Evolutionary conservation across 2,797 vertebrate species (phyloP).

Genomic region (Poeciliopsis paucimaculata): DNA sequence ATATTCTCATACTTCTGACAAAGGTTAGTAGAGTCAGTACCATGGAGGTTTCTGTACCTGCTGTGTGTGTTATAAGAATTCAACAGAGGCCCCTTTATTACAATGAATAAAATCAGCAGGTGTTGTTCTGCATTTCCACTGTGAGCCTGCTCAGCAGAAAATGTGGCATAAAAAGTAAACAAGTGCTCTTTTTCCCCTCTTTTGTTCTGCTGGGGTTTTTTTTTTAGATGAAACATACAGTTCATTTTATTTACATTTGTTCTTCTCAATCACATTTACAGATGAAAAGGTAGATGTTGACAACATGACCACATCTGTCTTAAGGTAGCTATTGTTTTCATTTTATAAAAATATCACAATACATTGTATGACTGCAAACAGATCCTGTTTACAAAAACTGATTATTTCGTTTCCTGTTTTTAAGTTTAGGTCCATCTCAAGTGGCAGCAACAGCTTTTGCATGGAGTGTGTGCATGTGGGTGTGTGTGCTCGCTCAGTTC

Average conservation of each 20-base stretch:
- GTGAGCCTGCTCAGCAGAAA: background rate
- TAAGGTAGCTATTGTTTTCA: background rate
- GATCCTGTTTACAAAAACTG: background rate
- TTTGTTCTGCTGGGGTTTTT: background rate
- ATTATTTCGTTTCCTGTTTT: background rate
- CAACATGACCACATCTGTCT: background rate
- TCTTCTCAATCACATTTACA: background rate
- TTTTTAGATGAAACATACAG: background rate
- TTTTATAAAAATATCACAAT: background rate
- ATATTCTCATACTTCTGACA: background rate
- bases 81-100: background rate
- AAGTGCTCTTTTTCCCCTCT: background rate
- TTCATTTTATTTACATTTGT: background rate
- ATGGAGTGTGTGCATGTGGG: conserved; percentile 8
- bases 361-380: background rate
- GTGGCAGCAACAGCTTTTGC: conserved; percentile 13
- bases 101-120: background rate
- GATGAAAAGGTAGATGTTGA: background rate
- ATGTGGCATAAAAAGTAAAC: background rate
- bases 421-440: background rate
- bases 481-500: conserved; percentile 30
- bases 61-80: background rate
- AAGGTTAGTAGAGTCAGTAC: background rate
- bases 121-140: background rate
- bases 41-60: background rate